Evolutionary conservation across 2,888 invertebrate genomes (phyloP).

Genomic region (Acanthacorydalis orientalis): DNA sequence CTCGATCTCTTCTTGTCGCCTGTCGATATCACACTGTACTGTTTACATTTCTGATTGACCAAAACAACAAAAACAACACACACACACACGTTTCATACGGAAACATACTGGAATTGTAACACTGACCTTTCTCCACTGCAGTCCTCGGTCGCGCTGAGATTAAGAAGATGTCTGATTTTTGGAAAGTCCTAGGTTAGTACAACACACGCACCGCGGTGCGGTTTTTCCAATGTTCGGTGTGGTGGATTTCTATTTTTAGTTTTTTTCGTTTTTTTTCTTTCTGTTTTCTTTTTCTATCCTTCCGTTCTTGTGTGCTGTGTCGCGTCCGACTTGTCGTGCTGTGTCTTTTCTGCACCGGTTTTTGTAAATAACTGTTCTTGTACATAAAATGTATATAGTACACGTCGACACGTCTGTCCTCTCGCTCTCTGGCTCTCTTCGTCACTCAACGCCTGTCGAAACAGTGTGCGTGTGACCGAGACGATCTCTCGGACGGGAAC

Average conservation of each 20-base stretch:
- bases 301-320: background rate
- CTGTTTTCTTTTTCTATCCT: background rate
- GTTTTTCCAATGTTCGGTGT: slow-evolving; percentile 5
- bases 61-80: background rate
- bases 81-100: too few relatives aligned
- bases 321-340: too few relatives aligned
- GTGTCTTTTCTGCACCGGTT: too few relatives aligned
- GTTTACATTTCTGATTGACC: background rate
- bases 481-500: too few relatives aligned
- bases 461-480: too few relatives aligned
- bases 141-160: slow-evolving; percentile 1
- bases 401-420: background rate
- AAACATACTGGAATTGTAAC: background rate
- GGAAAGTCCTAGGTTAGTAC: slow-evolving; percentile 5
- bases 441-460: too few relatives aligned
- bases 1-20: too few relatives aligned
- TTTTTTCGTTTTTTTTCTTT: background rate
- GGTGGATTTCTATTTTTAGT: background rate
- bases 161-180: slow-evolving; percentile 1
- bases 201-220: background rate
- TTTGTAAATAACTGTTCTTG: background rate
- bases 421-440: background rate
- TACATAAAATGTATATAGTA: background rate
- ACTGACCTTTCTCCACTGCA: slow-evolving; percentile 6
- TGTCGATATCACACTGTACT: background rate